Percentiles rank a stretch among this genome's conserved stretches.
phyloP scores from a whole-genome alignment of 1,140 invertebrate genomes.

The Zaprionus lachaisei region DNA sequence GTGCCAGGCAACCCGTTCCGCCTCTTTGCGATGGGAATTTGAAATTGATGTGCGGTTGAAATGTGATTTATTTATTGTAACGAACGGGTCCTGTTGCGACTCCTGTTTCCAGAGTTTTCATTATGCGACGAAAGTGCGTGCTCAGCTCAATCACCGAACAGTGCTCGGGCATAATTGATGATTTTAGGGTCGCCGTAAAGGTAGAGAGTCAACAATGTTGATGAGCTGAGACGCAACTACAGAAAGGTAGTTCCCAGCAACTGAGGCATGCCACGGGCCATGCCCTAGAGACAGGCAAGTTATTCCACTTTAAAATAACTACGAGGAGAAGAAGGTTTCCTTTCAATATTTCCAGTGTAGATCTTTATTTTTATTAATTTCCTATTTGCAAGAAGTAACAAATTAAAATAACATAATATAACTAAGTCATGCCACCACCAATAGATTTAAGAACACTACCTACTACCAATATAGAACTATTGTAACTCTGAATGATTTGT shows the following conservation, averaged over 20 bases:
- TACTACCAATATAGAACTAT: too few species aligned
- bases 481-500: too few species aligned
- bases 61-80: slow-evolving; percentile 42
- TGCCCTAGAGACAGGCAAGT: not conserved
- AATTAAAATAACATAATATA: too few species aligned
- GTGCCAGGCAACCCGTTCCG: not conserved
- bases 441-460: too few species aligned
- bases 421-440: too few species aligned
- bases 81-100: not conserved
- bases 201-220: slow-evolving; percentile 17
- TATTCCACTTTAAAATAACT: not conserved
- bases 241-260: slow-evolving; percentile 1
- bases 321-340: not conserved
- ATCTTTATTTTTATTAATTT: too few species aligned
- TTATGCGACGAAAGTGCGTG: slow-evolving; percentile 41
- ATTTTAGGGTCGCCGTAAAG: slow-evolving; percentile 34
- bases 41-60: slow-evolving; percentile 42
- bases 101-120: slow-evolving; percentile 11
- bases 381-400: too few species aligned
- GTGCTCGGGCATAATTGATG: slow-evolving; percentile 39
- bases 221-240: not conserved
- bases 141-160: slow-evolving; percentile 31
- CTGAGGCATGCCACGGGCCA: not conserved
- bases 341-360: not conserved
- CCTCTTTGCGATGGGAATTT: slow-evolving; percentile 15